A percentile compares a stretch with the other conserved stretches of the same genome.
These are phyloP conservation scores for Trisateles emortualis DNA, from an alignment of 2,888 invertebrate species.

Conservation along the genomic window DNA sequence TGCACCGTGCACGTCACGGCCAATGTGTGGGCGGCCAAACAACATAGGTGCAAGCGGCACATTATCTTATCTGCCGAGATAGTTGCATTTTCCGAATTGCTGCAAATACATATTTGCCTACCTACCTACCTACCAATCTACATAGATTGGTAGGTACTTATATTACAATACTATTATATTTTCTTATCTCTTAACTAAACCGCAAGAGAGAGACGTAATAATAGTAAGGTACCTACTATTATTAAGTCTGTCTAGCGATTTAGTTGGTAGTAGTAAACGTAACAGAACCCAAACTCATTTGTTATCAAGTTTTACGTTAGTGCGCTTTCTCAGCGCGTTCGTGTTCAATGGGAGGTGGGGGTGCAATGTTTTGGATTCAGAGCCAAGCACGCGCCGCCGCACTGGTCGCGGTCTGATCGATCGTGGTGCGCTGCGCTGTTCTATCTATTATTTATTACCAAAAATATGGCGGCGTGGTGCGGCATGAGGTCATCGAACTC, in stretches of 20 bases:
- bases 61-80: not conserved
- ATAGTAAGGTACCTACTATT: too few species aligned
- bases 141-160: too few species aligned
- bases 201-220: too few species aligned
- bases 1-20: too few species aligned
- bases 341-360: slow-evolving; percentile 48
- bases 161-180: too few species aligned
- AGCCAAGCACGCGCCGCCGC: slow-evolving; percentile 72
- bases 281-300: not conserved
- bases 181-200: too few species aligned
- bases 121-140: too few species aligned
- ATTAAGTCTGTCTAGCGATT: too few species aligned
- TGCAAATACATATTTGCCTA: too few species aligned
- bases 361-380: slow-evolving; percentile 75
- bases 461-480: slow-evolving; percentile 82
- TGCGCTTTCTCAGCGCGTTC: slow-evolving; percentile 40
- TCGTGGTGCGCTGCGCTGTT: slow-evolving; percentile 76
- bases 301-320: slow-evolving; percentile 27
- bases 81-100: not conserved
- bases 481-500: slow-evolving; percentile 75
- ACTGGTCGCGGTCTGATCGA: slow-evolving; percentile 74
- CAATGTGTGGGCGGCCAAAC: not conserved
- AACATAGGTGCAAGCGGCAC: not conserved
- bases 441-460: slow-evolving; percentile 84
- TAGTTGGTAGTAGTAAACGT: not conserved